phyloP scores from a whole-genome alignment of 2,888 invertebrate genomes.

The Campopleginae sp. region DNA sequence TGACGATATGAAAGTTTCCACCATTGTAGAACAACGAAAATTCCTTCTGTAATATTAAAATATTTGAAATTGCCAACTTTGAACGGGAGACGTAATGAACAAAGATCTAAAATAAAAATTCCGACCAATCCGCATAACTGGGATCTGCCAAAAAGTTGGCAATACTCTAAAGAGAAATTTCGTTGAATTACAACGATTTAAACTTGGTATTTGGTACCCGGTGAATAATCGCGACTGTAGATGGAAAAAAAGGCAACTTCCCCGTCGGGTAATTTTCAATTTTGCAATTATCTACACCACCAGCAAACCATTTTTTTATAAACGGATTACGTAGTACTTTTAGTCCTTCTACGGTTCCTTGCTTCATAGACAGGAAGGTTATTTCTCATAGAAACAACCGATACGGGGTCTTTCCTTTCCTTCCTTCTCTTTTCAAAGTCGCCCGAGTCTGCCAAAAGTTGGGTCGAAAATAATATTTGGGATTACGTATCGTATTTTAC shows the following conservation, averaged over 20 bases:
- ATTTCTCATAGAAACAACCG: constrained; percentile 25
- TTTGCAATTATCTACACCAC: background rate
- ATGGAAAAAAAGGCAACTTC: constrained; percentile 7
- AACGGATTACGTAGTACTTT: constrained; percentile 46
- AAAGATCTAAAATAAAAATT: background rate
- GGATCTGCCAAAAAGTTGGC: background rate
- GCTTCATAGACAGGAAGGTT: constrained; percentile 37
- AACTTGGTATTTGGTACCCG: background rate
- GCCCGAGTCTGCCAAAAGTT: constrained; percentile 47
- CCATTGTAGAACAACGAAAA: constrained; percentile 4
- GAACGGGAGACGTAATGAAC: background rate
- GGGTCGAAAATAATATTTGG: constrained; percentile 44
- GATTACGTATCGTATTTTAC: constrained; percentile 64
- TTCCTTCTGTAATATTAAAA: background rate
- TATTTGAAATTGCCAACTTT: background rate
- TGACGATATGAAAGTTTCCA: background rate
- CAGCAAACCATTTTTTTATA: background rate
- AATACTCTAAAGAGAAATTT: background rate
- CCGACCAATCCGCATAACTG: background rate
- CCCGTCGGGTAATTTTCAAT: background rate
- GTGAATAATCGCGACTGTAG: background rate
- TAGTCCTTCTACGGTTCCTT: constrained; percentile 53
- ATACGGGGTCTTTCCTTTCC: constrained; percentile 9
- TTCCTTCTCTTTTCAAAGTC: background rate
- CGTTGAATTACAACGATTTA: background rate